These are phyloP conservation scores for Ommatoiulus sabulosus DNA, from an alignment of 2,888 invertebrate species.

Conservation along the genomic window DNA sequence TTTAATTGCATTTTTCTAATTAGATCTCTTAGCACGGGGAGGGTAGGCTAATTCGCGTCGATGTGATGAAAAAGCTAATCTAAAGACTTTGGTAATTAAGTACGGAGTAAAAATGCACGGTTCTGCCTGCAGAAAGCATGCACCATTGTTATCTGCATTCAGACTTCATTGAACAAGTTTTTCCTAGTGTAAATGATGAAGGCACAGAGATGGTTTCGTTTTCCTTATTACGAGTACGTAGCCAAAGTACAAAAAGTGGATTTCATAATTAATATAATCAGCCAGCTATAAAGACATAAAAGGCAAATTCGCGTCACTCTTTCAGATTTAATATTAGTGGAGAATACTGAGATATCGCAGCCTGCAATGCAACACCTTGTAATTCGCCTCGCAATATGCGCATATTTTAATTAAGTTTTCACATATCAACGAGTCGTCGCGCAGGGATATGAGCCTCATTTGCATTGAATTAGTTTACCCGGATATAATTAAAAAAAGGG, in stretches of 20 bases:
- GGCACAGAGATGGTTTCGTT: neutral
- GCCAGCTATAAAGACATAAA: neutral
- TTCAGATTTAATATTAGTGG: constrained; percentile 23
- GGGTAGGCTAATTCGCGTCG: constrained; percentile 23
- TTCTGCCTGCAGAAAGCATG: neutral
- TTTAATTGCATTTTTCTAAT: constrained; percentile 14
- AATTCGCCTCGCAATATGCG: neutral
- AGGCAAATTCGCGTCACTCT: constrained; percentile 6
- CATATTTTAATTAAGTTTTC: constrained; percentile 17
- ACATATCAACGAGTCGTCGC: neutral
- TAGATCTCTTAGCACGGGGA: constrained; percentile 9
- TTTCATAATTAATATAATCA: constrained; percentile 16
- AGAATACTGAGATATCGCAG: neutral
- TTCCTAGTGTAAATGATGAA: constrained; percentile 1
- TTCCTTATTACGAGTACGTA: neutral
- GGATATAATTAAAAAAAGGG: constrained; percentile 10
- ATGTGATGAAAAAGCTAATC: neutral
- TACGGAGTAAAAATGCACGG: neutral
- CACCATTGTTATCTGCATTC: constrained; percentile 3
- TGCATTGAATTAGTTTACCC: neutral
- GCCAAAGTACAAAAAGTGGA: neutral
- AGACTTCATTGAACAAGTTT: neutral
- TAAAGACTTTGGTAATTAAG: constrained; percentile 25
- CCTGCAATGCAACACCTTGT: neutral
- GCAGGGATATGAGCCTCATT: neutral